phyloP scores from a whole-genome alignment of 2,113 vertebrate genomes.

The Felis chaus region DNA sequence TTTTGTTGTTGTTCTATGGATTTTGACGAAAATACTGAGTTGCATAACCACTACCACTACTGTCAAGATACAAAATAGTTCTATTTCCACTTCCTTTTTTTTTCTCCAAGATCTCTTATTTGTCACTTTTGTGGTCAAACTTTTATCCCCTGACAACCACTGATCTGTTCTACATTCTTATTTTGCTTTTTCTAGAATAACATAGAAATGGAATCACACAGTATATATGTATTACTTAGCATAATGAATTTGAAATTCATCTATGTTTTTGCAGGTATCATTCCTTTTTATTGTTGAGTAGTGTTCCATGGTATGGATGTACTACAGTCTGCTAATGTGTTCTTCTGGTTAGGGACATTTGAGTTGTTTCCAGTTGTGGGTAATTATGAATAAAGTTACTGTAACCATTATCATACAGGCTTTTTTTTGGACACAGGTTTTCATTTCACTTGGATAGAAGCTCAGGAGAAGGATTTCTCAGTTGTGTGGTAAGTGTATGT shows the following conservation, averaged over 20 bases:
- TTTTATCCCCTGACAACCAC: background rate
- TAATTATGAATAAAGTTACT: slow-evolving; percentile 36
- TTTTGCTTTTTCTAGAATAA: slow-evolving; percentile 14
- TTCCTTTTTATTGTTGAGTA: slow-evolving; percentile 15
- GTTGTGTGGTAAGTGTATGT: background rate
- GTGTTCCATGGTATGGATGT: background rate
- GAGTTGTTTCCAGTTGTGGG: background rate
- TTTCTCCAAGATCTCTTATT: background rate
- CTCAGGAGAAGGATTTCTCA: background rate
- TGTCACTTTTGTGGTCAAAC: background rate
- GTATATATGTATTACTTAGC: background rate
- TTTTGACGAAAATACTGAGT: background rate
- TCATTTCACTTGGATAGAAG: slow-evolving; percentile 38
- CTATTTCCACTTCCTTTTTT: background rate
- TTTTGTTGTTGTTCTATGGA: background rate
- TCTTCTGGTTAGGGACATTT: background rate
- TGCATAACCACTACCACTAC: background rate
- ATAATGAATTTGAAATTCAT: background rate
- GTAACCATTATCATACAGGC: slow-evolving; percentile 9
- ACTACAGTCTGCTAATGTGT: background rate
- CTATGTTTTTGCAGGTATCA: background rate
- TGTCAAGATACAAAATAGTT: slow-evolving; percentile 14
- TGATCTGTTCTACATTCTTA: background rate
- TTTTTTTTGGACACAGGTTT: slow-evolving; percentile 34
- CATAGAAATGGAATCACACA: background rate